Base-by-base conservation (phyloP, 2,888 invertebrate species). In the Sialis lutaria region DNA sequence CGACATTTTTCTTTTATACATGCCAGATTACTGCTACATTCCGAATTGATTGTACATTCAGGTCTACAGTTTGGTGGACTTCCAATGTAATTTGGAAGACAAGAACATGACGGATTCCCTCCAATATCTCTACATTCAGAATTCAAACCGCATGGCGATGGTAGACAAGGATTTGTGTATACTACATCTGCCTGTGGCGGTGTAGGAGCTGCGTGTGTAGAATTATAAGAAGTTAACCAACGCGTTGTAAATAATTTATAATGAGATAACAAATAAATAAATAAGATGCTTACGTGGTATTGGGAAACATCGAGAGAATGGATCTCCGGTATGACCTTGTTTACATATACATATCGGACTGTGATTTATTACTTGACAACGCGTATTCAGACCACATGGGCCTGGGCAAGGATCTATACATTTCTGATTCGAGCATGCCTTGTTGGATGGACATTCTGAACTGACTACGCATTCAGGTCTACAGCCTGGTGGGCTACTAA, bases 71-170 rank as follows among this genome's bases (percentile, higher is more conserved):
- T 79, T 46, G 84, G 82, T 45, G 87, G 83, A 52, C 76, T 75
- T 44, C 87, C 87, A 51, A 75, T 70, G 58, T 78, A 87, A 55
- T 74, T 77, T 35, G 74, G 65, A 49, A 79, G 62, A 59, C 88
- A 88, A 46, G 82, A 76, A 59, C 88, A 89, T 8, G 79, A 76
- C 33, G 85, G 82, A 30, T 69, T 65, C 40, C 74, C 75, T 50
- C 77, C 75, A n/a, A 74, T 65, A 54, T 79, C 76, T 49, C 77
- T 72, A 58, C 88, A 89, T 58, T 82, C 72, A 6, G 86, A 78
- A 59, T 82, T 79, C 22, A 78, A 74, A 10, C 88, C 88, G 60
- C 88, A 88, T 1, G 86, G 85, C 35, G 83, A 79, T 13, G 84
- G 85, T 46, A 76, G 58, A 59, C 87, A 87, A 45, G 84, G 82